Base-by-base conservation (phyloP, 2,797 vertebrate genomes). In the Erpetoichthys calabaricus region DNA sequence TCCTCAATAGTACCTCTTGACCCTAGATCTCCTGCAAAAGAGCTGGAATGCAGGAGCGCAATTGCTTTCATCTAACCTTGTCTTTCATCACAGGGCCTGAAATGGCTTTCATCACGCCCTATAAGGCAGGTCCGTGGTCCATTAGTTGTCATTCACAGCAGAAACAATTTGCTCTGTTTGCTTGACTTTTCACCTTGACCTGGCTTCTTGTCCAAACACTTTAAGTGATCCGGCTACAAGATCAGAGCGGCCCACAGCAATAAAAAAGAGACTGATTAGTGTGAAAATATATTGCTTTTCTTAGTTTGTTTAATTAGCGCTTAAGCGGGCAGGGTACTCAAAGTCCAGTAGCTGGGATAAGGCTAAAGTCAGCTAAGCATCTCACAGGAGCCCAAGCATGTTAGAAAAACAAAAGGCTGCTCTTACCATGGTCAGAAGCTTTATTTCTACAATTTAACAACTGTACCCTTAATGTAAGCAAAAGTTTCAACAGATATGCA, bases 341-440 rank as follows among this genome's bases (percentile, higher is more conserved):
- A 80, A 82, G 80, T 84, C 75, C 83, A 75, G 79, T 80, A 81
- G 80, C 80, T 70, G 79, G 70, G 62, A 49, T 71, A 70, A 70
- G 25, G 64, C 65, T 64, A 68, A 51, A 60, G 71, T 70, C 74
- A 65, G 67, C 69, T 77, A 71, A 71, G 77, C 75, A 75, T 67
- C 69, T 43, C 25, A 25, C 25, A 25, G 25, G 25, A 25, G 25
- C 25, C 25, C 25, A 25, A 25, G 25, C 25, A 25, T 25, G 25
- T 25, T 2, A 25, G 25, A 25, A 25, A 25, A 25, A 25, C 2
- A 25, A 25, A 25, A 25, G 25, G 2, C 25, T 25, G 25, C 2
- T 25, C 25, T 25, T 25, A 25, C 25, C 25, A 25, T 25, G 25
- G 25, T 25, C 25, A 25, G 25, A 25, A 25, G 25, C 25, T n/a